These are phyloP conservation scores for Cynoglossus semilaevis DNA, from an alignment of 2,113 vertebrate genomes.

Conservation along the genomic window DNA sequence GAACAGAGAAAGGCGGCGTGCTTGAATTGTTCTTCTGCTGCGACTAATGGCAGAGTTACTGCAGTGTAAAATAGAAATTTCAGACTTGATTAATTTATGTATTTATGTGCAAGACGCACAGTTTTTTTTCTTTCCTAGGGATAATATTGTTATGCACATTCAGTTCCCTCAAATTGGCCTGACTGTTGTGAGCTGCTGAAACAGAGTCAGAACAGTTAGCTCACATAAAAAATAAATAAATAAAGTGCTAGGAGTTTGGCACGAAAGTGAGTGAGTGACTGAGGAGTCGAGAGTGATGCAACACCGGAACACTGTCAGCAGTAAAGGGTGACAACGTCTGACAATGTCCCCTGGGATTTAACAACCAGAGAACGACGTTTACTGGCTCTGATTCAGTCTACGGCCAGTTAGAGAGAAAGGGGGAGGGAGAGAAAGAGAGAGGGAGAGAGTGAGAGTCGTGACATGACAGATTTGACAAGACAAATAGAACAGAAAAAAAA, in stretches of 20 bases:
- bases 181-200: constrained; percentile 47
- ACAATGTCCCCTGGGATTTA: constrained; percentile 66
- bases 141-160: constrained; percentile 67
- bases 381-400: constrained; percentile 37
- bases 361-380: constrained; percentile 41
- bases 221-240: constrained; percentile 29
- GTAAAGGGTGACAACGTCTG: constrained; percentile 67
- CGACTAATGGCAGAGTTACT: constrained; percentile 78
- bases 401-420: constrained; percentile 40
- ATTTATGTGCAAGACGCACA: constrained; percentile 70
- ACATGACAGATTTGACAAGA: constrained; percentile 48
- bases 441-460: not conserved
- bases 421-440: constrained; percentile 13
- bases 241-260: constrained; percentile 32
- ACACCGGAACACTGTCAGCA: constrained; percentile 56
- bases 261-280: constrained; percentile 1
- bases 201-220: constrained; percentile 42
- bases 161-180: constrained; percentile 60
- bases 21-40: constrained; percentile 74
- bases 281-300: constrained; percentile 33
- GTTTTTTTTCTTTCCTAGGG: constrained; percentile 49
- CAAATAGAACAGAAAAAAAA: constrained; percentile 34
- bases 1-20: constrained; percentile 70
- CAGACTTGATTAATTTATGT: constrained; percentile 81
- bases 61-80: constrained; percentile 84